Conservation (phyloP, 2,888 invertebrate species). For the Oligia latruncula region DNA sequence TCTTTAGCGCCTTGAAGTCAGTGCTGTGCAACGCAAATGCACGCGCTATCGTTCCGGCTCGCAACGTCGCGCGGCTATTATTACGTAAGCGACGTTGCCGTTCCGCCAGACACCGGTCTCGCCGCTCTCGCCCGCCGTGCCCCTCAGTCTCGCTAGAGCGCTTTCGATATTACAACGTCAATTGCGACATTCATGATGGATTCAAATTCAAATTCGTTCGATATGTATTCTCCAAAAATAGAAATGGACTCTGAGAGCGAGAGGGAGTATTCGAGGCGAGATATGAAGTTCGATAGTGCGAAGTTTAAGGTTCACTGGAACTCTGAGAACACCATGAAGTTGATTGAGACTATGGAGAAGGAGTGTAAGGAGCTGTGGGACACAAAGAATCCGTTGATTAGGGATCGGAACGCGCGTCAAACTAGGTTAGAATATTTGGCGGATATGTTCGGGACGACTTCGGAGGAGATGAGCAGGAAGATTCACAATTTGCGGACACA, state of each 20-base stretch:
- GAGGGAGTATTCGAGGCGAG: constrained; percentile 58
- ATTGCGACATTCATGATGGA: constrained; percentile 77
- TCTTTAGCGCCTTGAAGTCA: constrained; percentile 76
- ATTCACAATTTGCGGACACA: constrained; percentile 86
- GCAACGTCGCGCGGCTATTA: constrained; percentile 74
- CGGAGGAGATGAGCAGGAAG: constrained; percentile 84
- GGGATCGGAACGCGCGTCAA: constrained; percentile 77
- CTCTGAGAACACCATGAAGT: constrained; percentile 80
- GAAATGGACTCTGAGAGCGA: constrained; percentile 81
- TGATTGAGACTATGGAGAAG: constrained; percentile 80
- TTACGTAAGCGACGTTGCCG: constrained; percentile 80
- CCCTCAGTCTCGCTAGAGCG: constrained; percentile 88
- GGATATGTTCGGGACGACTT: constrained; percentile 79
- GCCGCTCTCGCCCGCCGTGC: constrained; percentile 75
- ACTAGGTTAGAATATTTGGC: constrained; percentile 80
- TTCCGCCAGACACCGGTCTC: constrained; percentile 83
- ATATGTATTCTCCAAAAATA: constrained; percentile 79
- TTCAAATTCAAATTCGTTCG: constrained; percentile 80
- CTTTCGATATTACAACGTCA: constrained; percentile 77
- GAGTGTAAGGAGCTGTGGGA: constrained; percentile 86
- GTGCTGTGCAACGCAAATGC: constrained; percentile 68
- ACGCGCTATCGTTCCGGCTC: constrained; percentile 64
- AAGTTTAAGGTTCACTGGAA: constrained; percentile 75
- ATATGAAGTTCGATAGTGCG: constrained; percentile 45
- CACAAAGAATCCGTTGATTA: constrained; percentile 77